Evolutionary conservation across 2,888 invertebrate genomes (phyloP).

Genomic region (Pammene fasciana): DNA sequence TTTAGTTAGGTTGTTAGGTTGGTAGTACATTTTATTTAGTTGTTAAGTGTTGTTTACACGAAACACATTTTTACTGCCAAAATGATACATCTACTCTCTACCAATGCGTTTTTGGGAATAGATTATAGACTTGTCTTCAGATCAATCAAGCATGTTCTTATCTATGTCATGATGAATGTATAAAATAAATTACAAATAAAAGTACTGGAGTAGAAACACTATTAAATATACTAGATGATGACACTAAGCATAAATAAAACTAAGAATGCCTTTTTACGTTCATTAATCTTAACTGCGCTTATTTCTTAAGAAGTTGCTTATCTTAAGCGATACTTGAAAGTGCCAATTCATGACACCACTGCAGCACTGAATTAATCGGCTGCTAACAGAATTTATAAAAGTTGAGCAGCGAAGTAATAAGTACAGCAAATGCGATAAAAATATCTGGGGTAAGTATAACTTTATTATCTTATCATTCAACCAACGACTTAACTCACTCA

Average conservation of each 20-base stretch:
- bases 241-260: neutral
- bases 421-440: neutral
- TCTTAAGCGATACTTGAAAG: constrained; percentile 11
- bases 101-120: too few species aligned
- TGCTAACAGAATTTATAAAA: neutral
- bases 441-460: constrained; percentile 1
- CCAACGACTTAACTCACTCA: neutral
- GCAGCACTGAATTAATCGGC: constrained; percentile 2
- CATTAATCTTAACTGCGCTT: constrained; percentile 8
- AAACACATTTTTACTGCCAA: too few species aligned
- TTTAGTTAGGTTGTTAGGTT: too few species aligned
- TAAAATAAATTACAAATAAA: too few species aligned
- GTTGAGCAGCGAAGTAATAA: neutral
- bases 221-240: too few species aligned
- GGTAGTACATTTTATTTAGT: too few species aligned
- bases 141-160: too few species aligned
- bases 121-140: too few species aligned
- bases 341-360: constrained; percentile 19
- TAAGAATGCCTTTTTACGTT: neutral
- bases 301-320: constrained; percentile 15
- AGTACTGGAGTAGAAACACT: too few species aligned
- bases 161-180: too few species aligned
- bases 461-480: constrained; percentile 8
- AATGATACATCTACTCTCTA: too few species aligned
- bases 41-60: too few species aligned